Conservation (phyloP, 2,888 invertebrate species). For the Physocephala rufipes region DNA sequence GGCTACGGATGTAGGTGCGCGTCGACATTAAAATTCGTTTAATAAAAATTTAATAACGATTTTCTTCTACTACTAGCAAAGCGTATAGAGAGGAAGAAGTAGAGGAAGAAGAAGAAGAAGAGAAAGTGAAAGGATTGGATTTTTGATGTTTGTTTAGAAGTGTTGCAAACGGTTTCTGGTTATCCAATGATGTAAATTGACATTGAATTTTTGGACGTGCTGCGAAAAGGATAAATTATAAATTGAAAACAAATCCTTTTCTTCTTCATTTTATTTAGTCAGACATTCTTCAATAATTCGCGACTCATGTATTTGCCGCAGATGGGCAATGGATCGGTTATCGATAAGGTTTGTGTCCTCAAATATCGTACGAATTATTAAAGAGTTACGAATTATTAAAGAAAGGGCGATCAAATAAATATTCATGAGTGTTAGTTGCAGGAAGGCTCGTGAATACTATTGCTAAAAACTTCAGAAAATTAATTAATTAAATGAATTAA, state of each 20-base stretch:
- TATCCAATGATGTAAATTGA: not conserved
- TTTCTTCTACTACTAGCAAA: not conserved
- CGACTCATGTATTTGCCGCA: slow-evolving; percentile 62
- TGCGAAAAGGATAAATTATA: not conserved
- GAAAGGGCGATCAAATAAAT: not conserved
- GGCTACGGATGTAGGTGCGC: not conserved
- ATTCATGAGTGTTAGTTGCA: not conserved
- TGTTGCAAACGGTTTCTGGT: not conserved
- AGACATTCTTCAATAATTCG: slow-evolving; percentile 39
- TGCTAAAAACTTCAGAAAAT: no score
- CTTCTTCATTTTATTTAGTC: not conserved
- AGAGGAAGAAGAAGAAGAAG: no score
- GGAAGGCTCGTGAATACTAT: not conserved
- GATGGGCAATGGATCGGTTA: slow-evolving; percentile 74
- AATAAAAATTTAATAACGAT: not conserved
- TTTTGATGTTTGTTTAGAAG: not conserved
- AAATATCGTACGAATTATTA: not conserved
- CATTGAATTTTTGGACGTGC: no score
- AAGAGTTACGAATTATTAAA: no score
- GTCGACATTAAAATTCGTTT: not conserved
- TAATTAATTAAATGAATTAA: no score
- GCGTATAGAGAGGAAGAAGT: no score
- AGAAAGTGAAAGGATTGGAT: not conserved
- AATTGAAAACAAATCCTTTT: not conserved
- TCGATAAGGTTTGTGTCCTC: slow-evolving; percentile 72